Base-by-base conservation (phyloP, 2,113 vertebrate species). In the Scomber colias region DNA sequence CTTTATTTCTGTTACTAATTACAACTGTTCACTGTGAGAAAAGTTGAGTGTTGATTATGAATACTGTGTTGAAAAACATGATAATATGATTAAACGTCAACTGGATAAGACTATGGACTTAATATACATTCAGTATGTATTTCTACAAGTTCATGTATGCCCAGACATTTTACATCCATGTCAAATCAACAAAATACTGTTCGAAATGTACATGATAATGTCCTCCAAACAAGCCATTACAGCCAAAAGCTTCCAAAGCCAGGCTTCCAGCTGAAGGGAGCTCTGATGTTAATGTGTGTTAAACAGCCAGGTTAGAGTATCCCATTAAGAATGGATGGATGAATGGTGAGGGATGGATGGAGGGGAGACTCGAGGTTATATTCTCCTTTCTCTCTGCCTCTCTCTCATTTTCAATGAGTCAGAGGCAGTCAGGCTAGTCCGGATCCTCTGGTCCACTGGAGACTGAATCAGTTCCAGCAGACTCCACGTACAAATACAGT, bases 241-340 rank as follows among this genome's bases (percentile, higher is more conserved):
- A 61, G 61, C 65, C 66, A 19, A 81, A 83, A 81, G 65, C 61
- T n/a, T 83, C 65, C 63, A 72, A 76, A 78, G 75, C 60, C 71
- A 81, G 61, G 57, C 73, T 93, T 93, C 87, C 87, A 86, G 87
- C 80, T 92, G 92, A 91, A 62, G 68, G 57, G 83, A 88, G 75
- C 49, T 66, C 30, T 93, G 90, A 91, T 77, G 75, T 56, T 92
- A 87, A 91, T 90, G 64, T 86, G 83, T 82, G 79, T 87, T 92
- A 92, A 92, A 90, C 87, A 92, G 77, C 69, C 89, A 90, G 89
- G 91, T 93, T 92, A 89, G 79, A 86, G 69, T 83, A 78, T 78
- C 63, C 71, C 10, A 85, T 91, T 91, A 89, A 68, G 83, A 80
- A 87, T 84, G 82, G 82, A 86, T 91, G 88, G 71, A 83, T 84